A percentile compares a stretch with the other conserved stretches of the same genome.
Evolutionary conservation across 2,113 vertebrate species (phyloP).

Genomic region (Cottus gobio): DNA sequence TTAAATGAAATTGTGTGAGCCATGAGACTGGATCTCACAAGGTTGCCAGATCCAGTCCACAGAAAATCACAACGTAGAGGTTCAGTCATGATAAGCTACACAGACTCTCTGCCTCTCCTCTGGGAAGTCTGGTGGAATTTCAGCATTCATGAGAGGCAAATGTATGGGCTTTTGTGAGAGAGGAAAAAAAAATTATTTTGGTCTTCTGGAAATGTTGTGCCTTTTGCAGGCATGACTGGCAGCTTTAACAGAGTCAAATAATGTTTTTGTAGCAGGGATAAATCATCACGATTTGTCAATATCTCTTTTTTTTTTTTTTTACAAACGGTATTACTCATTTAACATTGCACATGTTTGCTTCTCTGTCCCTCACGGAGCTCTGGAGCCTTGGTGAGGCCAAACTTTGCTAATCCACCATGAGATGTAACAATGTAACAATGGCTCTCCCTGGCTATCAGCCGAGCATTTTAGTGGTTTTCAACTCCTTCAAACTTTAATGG

Average conservation of each 20-base stretch:
- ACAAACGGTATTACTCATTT: not conserved
- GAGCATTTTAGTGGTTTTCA: not conserved
- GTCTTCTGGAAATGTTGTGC: not conserved
- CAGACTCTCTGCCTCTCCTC: not conserved
- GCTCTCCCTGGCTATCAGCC: not conserved
- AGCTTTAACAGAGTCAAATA: not conserved
- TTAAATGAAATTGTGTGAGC: no score
- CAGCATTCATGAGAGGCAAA: no score
- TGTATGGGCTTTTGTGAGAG: not conserved
- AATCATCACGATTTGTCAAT: not conserved
- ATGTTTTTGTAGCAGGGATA: not conserved
- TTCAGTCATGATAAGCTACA: not conserved
- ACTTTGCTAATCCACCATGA: constrained; percentile 3
- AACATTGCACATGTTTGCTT: not conserved
- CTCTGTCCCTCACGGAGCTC: not conserved
- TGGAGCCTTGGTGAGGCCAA: constrained; percentile 2
- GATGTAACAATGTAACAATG: not conserved
- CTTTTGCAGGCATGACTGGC: not conserved
- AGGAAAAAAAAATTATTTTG: not conserved
- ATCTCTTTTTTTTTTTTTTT: not conserved
- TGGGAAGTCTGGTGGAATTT: not conserved
- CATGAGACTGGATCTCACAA: no score
- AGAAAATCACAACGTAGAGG: no score
- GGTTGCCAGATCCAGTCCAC: no score
- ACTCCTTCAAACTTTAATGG: constrained; percentile 26